phyloP scores from a whole-genome alignment of 1,140 invertebrate genomes.

The Ditylenchus dipsaci region DNA sequence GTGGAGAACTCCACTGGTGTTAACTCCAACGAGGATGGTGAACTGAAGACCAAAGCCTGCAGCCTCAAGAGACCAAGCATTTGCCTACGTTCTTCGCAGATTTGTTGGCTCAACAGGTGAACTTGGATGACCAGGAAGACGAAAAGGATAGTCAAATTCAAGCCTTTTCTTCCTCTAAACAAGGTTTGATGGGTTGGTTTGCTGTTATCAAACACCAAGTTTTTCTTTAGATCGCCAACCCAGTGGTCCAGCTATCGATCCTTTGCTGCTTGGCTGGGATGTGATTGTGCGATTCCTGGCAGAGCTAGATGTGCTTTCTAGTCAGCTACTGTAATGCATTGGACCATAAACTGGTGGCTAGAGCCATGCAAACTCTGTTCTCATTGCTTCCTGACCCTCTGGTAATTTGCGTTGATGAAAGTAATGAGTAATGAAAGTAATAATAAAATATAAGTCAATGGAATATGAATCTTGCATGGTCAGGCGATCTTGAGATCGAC shows the following conservation, averaged over 20 bases:
- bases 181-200: no score
- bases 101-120: background rate
- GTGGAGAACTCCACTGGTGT: slow-evolving; percentile 4
- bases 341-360: background rate
- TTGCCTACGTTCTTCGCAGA: background rate
- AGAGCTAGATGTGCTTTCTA: slow-evolving; percentile 25
- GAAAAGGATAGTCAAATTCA: no score
- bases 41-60: background rate
- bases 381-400: slow-evolving; percentile 1
- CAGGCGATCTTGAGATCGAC: no score
- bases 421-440: no score
- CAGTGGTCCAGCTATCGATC: slow-evolving; percentile 6
- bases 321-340: slow-evolving; percentile 25
- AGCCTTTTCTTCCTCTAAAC: no score
- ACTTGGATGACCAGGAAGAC: no score
- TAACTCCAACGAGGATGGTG: background rate
- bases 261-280: slow-evolving; percentile 24
- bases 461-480: no score
- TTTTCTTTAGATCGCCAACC: background rate
- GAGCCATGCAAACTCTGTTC: slow-evolving; percentile 13
- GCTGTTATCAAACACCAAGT: no score
- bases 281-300: slow-evolving; percentile 22
- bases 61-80: background rate
- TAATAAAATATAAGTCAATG: no score
- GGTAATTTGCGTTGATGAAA: no score